Evolutionary conservation across 2,797 vertebrate genomes (phyloP).

Genomic region (Remorina albescens): DNA sequence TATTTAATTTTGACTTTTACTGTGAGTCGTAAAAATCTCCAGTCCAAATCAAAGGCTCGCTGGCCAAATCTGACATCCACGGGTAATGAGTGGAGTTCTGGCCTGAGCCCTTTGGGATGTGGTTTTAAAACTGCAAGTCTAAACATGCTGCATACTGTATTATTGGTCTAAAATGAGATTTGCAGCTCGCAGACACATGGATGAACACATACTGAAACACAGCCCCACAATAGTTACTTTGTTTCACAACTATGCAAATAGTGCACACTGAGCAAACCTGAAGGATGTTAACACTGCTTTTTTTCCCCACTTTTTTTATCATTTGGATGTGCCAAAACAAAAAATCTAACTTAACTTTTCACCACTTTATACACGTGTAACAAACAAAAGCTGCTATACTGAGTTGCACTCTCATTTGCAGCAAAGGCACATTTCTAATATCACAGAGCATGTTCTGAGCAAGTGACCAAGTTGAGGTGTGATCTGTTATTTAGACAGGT

Average conservation of each 20-base stretch:
- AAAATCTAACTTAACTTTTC: slow-evolving; percentile 7
- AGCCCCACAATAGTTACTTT: slow-evolving; percentile 32
- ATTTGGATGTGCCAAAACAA: not conserved
- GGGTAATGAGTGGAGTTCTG: slow-evolving; percentile 39
- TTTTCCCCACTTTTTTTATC: not conserved
- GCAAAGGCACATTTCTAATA: slow-evolving; percentile 78
- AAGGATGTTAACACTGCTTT: slow-evolving; percentile 4
- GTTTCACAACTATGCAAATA: slow-evolving; percentile 43
- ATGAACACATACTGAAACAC: slow-evolving; percentile 10
- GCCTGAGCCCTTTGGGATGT: slow-evolving; percentile 28
- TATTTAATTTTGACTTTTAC: slow-evolving; percentile 61
- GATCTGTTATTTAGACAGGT: slow-evolving; percentile 90
- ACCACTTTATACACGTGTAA: slow-evolving; percentile 15
- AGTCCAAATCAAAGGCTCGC: slow-evolving; percentile 29
- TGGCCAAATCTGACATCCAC: slow-evolving; percentile 48
- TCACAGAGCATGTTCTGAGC: slow-evolving; percentile 82
- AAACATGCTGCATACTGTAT: slow-evolving; percentile 40
- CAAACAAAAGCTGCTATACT: slow-evolving; percentile 57
- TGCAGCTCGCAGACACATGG: slow-evolving; percentile 13
- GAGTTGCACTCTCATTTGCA: slow-evolving; percentile 72
- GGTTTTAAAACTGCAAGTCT: slow-evolving; percentile 36
- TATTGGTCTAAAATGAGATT: no score
- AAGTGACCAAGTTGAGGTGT: slow-evolving; percentile 86
- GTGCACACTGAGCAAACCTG: slow-evolving; percentile 28
- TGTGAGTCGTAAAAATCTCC: slow-evolving; percentile 42